A percentile compares a stretch with the other conserved stretches of the same genome.
Conservation (phyloP, 2,888 invertebrate genomes). For the Dysmachus trigonus region DNA sequence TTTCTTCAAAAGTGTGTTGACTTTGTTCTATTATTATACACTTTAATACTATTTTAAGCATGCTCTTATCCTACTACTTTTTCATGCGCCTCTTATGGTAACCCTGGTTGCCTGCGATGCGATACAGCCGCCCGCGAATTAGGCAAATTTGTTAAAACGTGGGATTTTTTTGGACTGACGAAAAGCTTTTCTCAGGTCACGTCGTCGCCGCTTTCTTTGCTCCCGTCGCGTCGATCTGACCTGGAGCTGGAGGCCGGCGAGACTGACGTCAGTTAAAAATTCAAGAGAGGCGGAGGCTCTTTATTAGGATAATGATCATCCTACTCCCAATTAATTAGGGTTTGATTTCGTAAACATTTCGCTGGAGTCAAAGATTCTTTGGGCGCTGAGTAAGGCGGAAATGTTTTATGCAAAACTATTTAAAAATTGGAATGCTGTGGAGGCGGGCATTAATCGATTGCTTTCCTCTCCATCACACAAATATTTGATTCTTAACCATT, state of each 20-base stretch:
- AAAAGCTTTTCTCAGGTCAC: not conserved
- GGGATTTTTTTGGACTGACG: not conserved
- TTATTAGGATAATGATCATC: not conserved
- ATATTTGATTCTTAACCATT: not conserved
- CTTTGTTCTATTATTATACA: too few relatives aligned
- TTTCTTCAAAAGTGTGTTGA: too few relatives aligned
- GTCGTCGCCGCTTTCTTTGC: not conserved
- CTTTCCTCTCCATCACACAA: not conserved
- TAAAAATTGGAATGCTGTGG: not conserved
- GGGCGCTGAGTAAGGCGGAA: not conserved
- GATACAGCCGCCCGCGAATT: not conserved
- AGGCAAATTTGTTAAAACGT: not conserved
- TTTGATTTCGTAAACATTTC: not conserved
- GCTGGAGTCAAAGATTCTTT: not conserved
- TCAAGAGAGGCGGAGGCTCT: not conserved
- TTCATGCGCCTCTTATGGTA: too few relatives aligned
- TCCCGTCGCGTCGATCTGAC: not conserved
- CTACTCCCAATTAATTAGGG: not conserved
- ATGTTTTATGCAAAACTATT: not conserved
- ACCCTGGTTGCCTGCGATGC: too few relatives aligned
- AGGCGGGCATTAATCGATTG: not conserved
- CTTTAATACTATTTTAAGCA: too few relatives aligned
- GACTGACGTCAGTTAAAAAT: not conserved
- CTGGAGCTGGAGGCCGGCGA: not conserved
- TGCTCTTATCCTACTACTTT: too few relatives aligned